A percentile compares a stretch with the other conserved stretches of the same genome.
These are phyloP conservation scores for Carcina quercana DNA, from an alignment of 2,888 invertebrate genomes.

Conservation along the genomic window DNA sequence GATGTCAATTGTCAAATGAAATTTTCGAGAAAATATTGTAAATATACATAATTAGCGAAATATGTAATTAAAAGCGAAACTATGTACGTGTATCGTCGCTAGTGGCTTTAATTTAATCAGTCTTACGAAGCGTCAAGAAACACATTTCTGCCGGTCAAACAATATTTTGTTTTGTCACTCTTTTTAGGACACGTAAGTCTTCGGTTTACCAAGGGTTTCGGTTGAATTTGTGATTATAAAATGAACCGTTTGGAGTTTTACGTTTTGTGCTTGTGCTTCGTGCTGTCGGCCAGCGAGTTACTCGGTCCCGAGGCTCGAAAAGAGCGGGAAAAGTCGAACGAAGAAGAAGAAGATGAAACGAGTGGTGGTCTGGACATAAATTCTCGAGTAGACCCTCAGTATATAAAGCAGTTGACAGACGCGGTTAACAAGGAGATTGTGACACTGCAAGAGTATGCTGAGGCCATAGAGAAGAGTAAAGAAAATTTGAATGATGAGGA, in stretches of 20 bases:
- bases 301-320: conserved; percentile 46
- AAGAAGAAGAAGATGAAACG: conserved; percentile 35
- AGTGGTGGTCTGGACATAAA: conserved; percentile 23
- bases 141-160: conserved; percentile 4
- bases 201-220: conserved; percentile 25
- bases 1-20: background rate
- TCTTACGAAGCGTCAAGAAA: conserved; percentile 2
- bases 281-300: conserved; percentile 41
- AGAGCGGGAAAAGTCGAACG: conserved; percentile 30
- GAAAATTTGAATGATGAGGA: conserved; percentile 40
- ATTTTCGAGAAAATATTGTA: conserved; percentile 11
- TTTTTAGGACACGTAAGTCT: conserved; percentile 55
- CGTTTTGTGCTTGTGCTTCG: conserved; percentile 39
- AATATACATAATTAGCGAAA: conserved; percentile 13
- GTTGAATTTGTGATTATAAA: conserved; percentile 21
- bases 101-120: conserved; percentile 16
- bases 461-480: conserved; percentile 40
- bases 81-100: conserved; percentile 24
- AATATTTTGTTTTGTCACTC: conserved; percentile 11
- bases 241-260: conserved; percentile 43
- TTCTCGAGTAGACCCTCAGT: conserved; percentile 31
- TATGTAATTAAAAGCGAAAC: conserved; percentile 10
- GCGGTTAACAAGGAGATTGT: conserved; percentile 47
- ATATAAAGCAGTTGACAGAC: conserved; percentile 42
- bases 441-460: conserved; percentile 45